A percentile compares a stretch with the other conserved stretches of the same genome.
phyloP scores from a whole-genome alignment of 2,888 invertebrate genomes.

The Apomyelois bistriatella region DNA sequence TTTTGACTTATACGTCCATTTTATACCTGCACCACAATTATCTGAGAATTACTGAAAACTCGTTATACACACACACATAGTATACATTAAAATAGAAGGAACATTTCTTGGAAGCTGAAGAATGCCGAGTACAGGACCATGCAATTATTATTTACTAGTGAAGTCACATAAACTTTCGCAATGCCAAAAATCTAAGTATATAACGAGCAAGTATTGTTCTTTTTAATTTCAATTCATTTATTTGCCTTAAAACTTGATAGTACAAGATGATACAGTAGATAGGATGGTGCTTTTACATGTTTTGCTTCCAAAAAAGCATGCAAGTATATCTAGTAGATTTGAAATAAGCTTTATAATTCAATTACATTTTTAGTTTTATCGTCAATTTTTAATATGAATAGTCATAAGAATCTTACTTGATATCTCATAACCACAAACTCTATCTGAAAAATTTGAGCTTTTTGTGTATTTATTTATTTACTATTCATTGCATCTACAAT shows the following conservation, averaged over 20 bases:
- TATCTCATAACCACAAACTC: no score
- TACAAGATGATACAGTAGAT: neutral
- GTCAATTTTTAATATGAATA: no score
- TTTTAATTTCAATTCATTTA: neutral
- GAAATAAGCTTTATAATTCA: no score
- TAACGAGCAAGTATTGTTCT: neutral
- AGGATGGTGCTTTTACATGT: no score
- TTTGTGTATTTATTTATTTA: no score
- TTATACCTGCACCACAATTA: constrained; percentile 51
- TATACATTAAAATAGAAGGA: constrained; percentile 31
- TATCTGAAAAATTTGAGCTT: no score
- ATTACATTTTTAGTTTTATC: no score
- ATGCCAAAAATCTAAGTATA: neutral
- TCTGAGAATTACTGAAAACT: constrained; percentile 23
- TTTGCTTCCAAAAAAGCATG: no score
- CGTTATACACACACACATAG: neutral
- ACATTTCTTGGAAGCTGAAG: neutral
- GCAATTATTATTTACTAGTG: neutral
- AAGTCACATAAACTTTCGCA: neutral
- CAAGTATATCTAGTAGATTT: no score
- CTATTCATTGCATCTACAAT: no score
- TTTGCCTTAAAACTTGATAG: no score
- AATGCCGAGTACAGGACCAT: neutral
- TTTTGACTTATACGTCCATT: constrained; percentile 52
- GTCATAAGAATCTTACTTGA: no score